Evolutionary conservation across 1,140 invertebrate species (phyloP).

Genomic region (Panagrolaimus sp.): DNA sequence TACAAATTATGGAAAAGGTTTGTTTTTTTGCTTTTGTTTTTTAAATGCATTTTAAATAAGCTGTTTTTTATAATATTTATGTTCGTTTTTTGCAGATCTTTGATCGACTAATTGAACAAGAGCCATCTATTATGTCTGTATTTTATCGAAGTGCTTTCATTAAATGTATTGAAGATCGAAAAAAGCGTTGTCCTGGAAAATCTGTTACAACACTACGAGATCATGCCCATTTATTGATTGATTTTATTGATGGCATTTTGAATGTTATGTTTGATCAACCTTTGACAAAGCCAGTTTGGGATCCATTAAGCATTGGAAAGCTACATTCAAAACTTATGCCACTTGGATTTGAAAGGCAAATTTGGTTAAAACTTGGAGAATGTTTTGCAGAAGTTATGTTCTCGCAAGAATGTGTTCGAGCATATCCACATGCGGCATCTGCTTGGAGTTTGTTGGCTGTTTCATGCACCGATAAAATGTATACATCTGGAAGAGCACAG

Average conservation of each 20-base stretch:
- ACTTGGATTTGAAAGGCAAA: constrained; percentile 44
- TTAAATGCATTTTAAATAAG: constrained; percentile 29
- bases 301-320: constrained; percentile 48
- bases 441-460: constrained; percentile 49
- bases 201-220: constrained; percentile 50
- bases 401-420: constrained; percentile 29
- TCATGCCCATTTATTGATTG: constrained; percentile 51
- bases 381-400: constrained; percentile 46
- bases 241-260: constrained; percentile 47
- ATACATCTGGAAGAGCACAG: neutral
- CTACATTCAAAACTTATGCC: constrained; percentile 42
- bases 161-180: constrained; percentile 49
- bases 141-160: constrained; percentile 52
- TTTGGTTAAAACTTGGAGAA: constrained; percentile 49
- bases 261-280: constrained; percentile 45
- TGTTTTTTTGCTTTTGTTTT: constrained; percentile 7
- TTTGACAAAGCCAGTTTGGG: constrained; percentile 39
- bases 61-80: too few relatives aligned
- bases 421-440: constrained; percentile 48
- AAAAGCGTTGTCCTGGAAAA: constrained; percentile 16
- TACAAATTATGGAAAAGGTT: constrained; percentile 57
- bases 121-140: constrained; percentile 41
- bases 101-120: constrained; percentile 36
- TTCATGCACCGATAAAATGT: constrained; percentile 51
- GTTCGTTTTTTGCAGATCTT: constrained; percentile 42